These are phyloP conservation scores for Parapsyche elsis DNA, from an alignment of 1,140 invertebrate genomes.

Conservation along the genomic window DNA sequence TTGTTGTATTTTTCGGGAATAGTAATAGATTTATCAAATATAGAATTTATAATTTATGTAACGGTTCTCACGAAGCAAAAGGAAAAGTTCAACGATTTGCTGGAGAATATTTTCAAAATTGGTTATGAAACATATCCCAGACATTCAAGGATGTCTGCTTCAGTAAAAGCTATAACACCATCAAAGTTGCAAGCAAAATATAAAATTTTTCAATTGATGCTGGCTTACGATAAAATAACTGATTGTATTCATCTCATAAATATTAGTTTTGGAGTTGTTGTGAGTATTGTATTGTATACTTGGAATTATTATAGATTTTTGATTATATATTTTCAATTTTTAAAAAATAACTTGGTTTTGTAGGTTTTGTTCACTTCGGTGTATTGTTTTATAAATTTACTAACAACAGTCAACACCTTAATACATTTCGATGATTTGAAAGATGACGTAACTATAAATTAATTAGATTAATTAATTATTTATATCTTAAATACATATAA, in stretches of 20 bases:
- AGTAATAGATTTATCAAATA: background rate
- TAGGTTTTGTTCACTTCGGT: background rate
- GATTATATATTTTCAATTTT: background rate
- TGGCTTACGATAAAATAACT: constrained; percentile 31
- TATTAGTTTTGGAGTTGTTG: constrained; percentile 1
- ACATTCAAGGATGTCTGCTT: no score
- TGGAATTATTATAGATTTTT: no score
- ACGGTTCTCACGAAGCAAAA: background rate
- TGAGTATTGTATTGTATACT: background rate
- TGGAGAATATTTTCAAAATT: background rate
- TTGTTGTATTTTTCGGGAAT: background rate
- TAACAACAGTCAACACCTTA: background rate
- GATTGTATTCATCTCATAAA: constrained; percentile 7
- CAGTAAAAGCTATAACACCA: no score
- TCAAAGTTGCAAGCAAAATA: no score
- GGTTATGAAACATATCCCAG: no score
- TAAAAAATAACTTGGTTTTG: background rate
- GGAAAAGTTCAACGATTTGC: background rate
- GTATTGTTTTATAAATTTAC: background rate
- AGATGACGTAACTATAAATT: no score
- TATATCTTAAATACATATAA: no score
- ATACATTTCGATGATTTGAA: no score
- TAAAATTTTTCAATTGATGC: constrained; percentile 11
- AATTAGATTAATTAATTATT: no score
- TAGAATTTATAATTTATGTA: background rate